Base-by-base conservation (phyloP, 1,140 invertebrate species). In the Cecropterus lyciades region DNA sequence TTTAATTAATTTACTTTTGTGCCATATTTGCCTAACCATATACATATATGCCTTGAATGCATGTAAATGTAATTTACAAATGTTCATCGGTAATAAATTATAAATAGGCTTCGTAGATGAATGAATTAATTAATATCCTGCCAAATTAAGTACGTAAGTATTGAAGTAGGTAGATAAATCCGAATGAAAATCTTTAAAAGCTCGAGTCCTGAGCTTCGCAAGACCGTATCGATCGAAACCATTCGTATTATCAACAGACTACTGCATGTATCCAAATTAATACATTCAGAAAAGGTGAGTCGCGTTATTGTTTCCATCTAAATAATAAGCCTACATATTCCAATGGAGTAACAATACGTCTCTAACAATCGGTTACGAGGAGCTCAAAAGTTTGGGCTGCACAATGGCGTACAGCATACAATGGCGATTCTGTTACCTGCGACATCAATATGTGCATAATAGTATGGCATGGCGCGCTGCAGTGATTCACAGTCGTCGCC, bases 401-500 rank as follows among this genome's bases (percentile, higher is more conserved):
- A 91, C 89, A 91, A 91, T 91, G 80, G 89, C 75, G 80, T 80
- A 84, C 76, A 81, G 86, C 80, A 90, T 85, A 91, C 89, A 91
- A 91, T 91, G 72, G 87, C 77, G 82, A 87, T 87, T 91, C 78
- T 79, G 82, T 90, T 91, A 89, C 87, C 87, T 90, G 87, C 75
- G 84, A 72, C 87, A 91, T 89, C 85, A 91, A 79, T 87, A 89
- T 88, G 87, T 91, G 89, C 87, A 91, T 89, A 91, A 88, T 87
- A 79, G 78, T 81, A 79, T 77, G 78, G 76, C 70, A 72, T 53
- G 57, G 57, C 57, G 49, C 49, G 57, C 45, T 77, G 75, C 75
- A 79, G 66, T 82, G 82, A 86, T 75, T 82, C 81, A 74, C 64
- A 77, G 62, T 45, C 66, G 74, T 71, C 65, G 65, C 72, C 73